These are phyloP conservation scores for Gibbula magus DNA, from an alignment of 2,888 invertebrate genomes.

Conservation along the genomic window DNA sequence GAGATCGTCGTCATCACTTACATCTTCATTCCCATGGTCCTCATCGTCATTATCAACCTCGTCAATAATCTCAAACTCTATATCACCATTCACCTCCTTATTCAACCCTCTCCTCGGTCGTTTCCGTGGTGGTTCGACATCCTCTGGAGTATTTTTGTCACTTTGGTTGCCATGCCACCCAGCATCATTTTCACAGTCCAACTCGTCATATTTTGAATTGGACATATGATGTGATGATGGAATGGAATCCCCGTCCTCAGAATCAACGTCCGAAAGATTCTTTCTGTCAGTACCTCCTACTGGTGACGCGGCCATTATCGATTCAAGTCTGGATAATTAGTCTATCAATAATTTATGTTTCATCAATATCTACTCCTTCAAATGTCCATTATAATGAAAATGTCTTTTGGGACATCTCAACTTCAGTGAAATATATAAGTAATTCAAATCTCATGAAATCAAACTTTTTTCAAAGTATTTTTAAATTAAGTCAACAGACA, in stretches of 20 bases:
- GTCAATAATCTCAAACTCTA: slow-evolving; percentile 27
- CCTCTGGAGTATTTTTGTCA: not conserved
- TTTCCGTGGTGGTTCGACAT: slow-evolving; percentile 11
- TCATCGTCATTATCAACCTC: slow-evolving; percentile 35
- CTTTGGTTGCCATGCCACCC: slow-evolving; percentile 42
- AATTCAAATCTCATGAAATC: too few relatives aligned
- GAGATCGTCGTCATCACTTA: slow-evolving; percentile 21
- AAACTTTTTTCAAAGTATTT: too few relatives aligned
- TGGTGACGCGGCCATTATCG: not conserved
- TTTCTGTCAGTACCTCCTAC: not conserved
- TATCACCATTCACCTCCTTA: slow-evolving; percentile 29
- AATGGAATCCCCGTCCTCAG: slow-evolving; percentile 32
- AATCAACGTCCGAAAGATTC: not conserved
- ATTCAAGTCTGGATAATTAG: not conserved
- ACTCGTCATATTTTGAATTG: slow-evolving; percentile 53
- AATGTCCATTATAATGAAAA: too few relatives aligned
- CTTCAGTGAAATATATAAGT: too few relatives aligned
- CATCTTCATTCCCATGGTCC: slow-evolving; percentile 27
- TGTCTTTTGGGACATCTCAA: too few relatives aligned
- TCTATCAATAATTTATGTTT: too few relatives aligned
- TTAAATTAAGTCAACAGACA: too few relatives aligned
- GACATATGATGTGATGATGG: slow-evolving; percentile 62
- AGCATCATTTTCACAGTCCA: slow-evolving; percentile 62
- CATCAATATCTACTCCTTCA: too few relatives aligned
- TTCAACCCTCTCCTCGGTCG: not conserved